Evolutionary conservation across 92 coral and sea anemone genomes (phyloP), one percentile per base, ranked within the genome.

Genomic region (Epizoanthus rinbou): DNA sequence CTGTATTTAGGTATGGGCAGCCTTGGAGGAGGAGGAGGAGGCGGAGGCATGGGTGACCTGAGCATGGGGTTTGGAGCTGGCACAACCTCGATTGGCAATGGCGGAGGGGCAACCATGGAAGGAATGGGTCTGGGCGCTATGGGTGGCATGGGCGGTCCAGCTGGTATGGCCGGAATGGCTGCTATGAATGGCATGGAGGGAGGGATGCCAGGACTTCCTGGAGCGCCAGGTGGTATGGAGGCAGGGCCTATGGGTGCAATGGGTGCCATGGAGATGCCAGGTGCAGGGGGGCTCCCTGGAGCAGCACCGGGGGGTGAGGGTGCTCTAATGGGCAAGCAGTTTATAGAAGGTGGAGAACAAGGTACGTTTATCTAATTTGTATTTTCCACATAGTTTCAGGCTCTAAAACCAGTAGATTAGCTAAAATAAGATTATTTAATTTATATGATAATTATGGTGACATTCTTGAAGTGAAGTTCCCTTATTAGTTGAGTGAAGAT

Each of bases 101-200:
- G 94, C 52, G 96, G 96, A 73, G 96, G 96, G 13, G 96, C 96
- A 0, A 92, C 96, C 56, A 92, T 92, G 96, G 96, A 92, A 80
- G 96, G 94, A 24, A 84, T 88, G 94, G 83, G 81, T 4, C 84
- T 89, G 11, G 86, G 87, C 69, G 84, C 80, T 18, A 87, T 80
- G 73, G 86, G 89, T 0, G 86, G 85, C 50, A 89, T 89, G 92
- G 72, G 68, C 0, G 45, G 62, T 19, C 86, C 87, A 23, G 92
- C 80, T 1, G 78, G 67, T 10, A 67, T 74, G 66, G 87, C 56
- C 6, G 82, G 82, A 21, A 78, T 78, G 71, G 23, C 71, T n/a
- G 70, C 82, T 3, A 78, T 78, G 82, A 78, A 78, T 21, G 82
- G 57, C 39, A 78, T 78, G 82, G 82, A 78, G n/a, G 82, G 82